Percentiles rank a stretch among this genome's conserved stretches.
phyloP scores from a whole-genome alignment of 2,888 invertebrate species.

The Tetramorium bicarinatum region DNA sequence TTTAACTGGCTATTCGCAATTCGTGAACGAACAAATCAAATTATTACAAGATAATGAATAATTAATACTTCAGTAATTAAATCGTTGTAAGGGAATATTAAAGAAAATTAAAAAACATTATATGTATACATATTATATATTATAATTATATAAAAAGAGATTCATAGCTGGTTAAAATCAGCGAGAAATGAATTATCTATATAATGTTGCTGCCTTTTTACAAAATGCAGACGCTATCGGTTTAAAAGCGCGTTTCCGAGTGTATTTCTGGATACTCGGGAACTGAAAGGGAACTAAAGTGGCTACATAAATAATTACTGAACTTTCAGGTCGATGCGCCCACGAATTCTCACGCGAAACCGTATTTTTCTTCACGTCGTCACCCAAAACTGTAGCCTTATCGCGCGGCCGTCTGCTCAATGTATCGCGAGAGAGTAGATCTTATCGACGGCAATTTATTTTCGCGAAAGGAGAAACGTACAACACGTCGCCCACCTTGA shows the following conservation, averaged over 20 bases:
- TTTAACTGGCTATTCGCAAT: slow-evolving; percentile 2
- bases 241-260: neutral
- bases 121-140: neutral
- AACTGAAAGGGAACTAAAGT: slow-evolving; percentile 12
- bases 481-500: neutral
- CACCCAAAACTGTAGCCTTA: slow-evolving; percentile 20
- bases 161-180: neutral
- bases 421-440: slow-evolving; percentile 54
- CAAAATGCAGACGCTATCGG: neutral
- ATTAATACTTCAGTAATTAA: neutral
- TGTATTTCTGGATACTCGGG: neutral
- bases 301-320: slow-evolving; percentile 28
- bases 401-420: slow-evolving; percentile 22
- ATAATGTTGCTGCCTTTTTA: neutral
- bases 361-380: slow-evolving; percentile 22
- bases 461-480: slow-evolving; percentile 27
- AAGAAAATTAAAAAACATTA: neutral
- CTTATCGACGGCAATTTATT: slow-evolving; percentile 63
- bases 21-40: neutral
- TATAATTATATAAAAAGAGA: neutral
- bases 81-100: neutral
- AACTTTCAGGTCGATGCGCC: slow-evolving; percentile 18
- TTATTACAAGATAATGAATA: neutral
- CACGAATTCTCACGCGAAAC: slow-evolving; percentile 2
- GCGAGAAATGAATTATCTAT: neutral